These are phyloP conservation scores for Nudaria mundana DNA, from an alignment of 2,888 invertebrate genomes.

Conservation along the genomic window DNA sequence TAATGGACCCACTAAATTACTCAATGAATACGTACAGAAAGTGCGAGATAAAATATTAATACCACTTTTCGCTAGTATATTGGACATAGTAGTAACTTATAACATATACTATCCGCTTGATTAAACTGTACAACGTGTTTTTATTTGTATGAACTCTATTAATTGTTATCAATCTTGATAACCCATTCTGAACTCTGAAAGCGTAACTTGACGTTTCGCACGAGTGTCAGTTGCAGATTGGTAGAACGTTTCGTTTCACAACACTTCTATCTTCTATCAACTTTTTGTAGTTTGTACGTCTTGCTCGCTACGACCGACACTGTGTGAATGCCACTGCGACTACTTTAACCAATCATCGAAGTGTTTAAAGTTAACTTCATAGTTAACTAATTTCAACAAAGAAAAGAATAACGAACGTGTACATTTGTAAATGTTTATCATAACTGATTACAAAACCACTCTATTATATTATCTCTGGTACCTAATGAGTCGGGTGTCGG, in stretches of 20 bases:
- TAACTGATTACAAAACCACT: constrained; percentile 17
- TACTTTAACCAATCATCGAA: too few relatives aligned
- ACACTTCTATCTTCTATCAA: too few relatives aligned
- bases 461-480: not conserved
- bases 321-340: too few relatives aligned
- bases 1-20: constrained; percentile 27
- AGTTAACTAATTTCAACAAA: not conserved
- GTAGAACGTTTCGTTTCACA: not conserved
- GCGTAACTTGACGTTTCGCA: constrained; percentile 32
- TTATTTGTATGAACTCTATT: constrained; percentile 41
- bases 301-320: too few relatives aligned
- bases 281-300: not conserved
- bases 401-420: not conserved
- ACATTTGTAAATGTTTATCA: constrained; percentile 17
- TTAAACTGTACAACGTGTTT: constrained; percentile 35
- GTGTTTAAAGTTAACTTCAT: too few relatives aligned
- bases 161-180: constrained; percentile 62
- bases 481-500: too few relatives aligned
- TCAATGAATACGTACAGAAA: constrained; percentile 33
- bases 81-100: constrained; percentile 51
- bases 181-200: constrained; percentile 72
- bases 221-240: constrained; percentile 20
- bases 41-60: constrained; percentile 41
- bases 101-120: constrained; percentile 24
- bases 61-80: constrained; percentile 44